These are phyloP conservation scores for Cataglyphis hispanica DNA, from an alignment of 1,140 invertebrate species.

Conservation along the genomic window DNA sequence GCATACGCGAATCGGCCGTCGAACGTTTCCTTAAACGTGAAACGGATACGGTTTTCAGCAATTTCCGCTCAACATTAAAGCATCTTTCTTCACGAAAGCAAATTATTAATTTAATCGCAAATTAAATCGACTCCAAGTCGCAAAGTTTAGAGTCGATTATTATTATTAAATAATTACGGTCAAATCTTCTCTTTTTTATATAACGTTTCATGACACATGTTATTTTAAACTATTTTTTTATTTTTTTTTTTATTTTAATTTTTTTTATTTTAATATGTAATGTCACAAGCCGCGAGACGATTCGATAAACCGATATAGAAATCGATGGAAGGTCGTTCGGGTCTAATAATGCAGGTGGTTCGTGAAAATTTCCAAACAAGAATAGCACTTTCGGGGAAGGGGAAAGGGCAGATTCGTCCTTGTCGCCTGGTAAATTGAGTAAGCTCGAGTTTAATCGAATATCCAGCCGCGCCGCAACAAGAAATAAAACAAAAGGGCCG, in stretches of 20 bases:
- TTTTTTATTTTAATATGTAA: too few relatives aligned
- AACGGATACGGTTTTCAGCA: not conserved
- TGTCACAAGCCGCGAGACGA: not conserved
- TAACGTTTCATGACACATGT: not conserved
- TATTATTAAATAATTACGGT: not conserved
- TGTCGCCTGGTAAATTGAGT: conserved; percentile 54
- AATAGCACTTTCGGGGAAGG: not conserved
- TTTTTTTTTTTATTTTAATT: too few relatives aligned
- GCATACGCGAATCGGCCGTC: conserved; percentile 18
- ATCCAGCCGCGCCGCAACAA: conserved; percentile 12
- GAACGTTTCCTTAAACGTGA: conserved; percentile 43
- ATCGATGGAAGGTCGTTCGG: not conserved
- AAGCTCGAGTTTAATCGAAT: conserved; percentile 63
- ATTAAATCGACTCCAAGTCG: not conserved
- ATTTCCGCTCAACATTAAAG: conserved; percentile 9
- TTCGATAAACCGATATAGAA: not conserved
- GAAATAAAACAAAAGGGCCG: conserved; percentile 29
- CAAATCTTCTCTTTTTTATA: not conserved
- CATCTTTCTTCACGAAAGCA: not conserved
- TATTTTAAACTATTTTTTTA: too few relatives aligned
- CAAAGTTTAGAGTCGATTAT: not conserved
- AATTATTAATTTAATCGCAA: too few relatives aligned
- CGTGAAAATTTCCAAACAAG: conserved; percentile 1
- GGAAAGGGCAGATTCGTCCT: not conserved
- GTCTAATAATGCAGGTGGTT: conserved; percentile 16